Percentiles rank a stretch among this genome's conserved stretches.
Conservation (phyloP, 2,888 invertebrate genomes). For the Pelosia muscerda region DNA sequence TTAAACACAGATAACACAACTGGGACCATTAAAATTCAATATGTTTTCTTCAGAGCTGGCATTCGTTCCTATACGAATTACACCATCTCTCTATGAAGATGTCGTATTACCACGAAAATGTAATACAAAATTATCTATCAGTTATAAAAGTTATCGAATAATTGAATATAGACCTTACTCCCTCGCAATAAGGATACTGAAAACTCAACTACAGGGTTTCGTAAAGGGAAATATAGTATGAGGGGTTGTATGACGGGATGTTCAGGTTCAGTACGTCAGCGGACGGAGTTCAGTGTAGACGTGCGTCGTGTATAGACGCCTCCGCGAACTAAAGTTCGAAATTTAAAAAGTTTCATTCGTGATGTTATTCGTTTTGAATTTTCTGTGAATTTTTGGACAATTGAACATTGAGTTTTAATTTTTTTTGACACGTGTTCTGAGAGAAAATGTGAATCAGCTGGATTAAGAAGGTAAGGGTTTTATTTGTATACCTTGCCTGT, state of each 20-base stretch:
- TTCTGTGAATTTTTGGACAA: slow-evolving; percentile 40
- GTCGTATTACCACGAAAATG: slow-evolving; percentile 41
- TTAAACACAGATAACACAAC: slow-evolving; percentile 45
- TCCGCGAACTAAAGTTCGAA: slow-evolving; percentile 50
- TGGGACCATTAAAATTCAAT: slow-evolving; percentile 61
- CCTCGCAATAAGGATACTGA: slow-evolving; percentile 23
- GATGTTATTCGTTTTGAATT: slow-evolving; percentile 37
- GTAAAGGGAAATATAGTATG: slow-evolving; percentile 16
- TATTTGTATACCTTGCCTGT: background rate
- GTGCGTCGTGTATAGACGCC: slow-evolving; percentile 23
- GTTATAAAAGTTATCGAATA: slow-evolving; percentile 20
- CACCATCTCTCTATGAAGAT: slow-evolving; percentile 50
- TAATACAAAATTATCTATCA: slow-evolving; percentile 27
- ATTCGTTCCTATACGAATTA: slow-evolving; percentile 59
- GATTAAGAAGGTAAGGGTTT: slow-evolving; percentile 39
- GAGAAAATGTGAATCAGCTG: slow-evolving; percentile 35
- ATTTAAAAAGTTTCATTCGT: slow-evolving; percentile 47
- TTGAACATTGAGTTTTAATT: slow-evolving; percentile 29
- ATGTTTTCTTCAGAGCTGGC: slow-evolving; percentile 53
- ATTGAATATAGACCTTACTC: slow-evolving; percentile 16
- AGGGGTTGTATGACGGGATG: slow-evolving; percentile 34
- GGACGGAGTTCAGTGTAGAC: slow-evolving; percentile 26
- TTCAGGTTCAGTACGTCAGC: slow-evolving; percentile 43
- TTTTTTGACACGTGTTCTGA: slow-evolving; percentile 13
- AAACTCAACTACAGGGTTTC: slow-evolving; percentile 1